Conservation (phyloP, 2,113 vertebrate genomes). For the Callocephalon fimbriatum region DNA sequence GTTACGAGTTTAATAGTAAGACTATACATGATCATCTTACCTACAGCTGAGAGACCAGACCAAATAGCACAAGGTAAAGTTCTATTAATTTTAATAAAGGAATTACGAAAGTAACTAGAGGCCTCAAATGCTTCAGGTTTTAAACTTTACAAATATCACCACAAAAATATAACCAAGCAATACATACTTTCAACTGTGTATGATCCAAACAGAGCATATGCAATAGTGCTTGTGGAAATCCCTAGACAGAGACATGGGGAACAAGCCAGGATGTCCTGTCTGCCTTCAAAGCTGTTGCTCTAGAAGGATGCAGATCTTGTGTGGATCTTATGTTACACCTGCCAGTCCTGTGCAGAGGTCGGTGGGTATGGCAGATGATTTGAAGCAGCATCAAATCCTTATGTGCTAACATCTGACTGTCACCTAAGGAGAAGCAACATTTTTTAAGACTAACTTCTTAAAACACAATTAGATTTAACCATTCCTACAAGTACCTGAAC, state of each 20-base stretch:
- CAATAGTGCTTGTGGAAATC: neutral
- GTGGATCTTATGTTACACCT: neutral
- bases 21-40: neutral
- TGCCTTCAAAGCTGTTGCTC: neutral
- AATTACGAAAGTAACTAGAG: neutral
- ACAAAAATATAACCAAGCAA: neutral
- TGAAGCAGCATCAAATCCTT: neutral
- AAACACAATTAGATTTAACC: neutral
- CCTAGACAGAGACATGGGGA: neutral
- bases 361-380: neutral
- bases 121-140: neutral
- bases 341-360: neutral
- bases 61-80: neutral
- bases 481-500: neutral
- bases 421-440: neutral
- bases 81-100: neutral
- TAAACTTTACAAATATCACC: neutral
- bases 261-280: neutral
- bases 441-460: neutral
- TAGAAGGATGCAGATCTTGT: neutral
- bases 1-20: neutral
- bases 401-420: neutral
- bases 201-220: neutral
- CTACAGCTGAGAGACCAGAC: neutral
- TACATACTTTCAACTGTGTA: neutral